These are phyloP conservation scores for Dicyrtoma fusca DNA, from an alignment of 2,888 invertebrate species.

Conservation along the genomic window DNA sequence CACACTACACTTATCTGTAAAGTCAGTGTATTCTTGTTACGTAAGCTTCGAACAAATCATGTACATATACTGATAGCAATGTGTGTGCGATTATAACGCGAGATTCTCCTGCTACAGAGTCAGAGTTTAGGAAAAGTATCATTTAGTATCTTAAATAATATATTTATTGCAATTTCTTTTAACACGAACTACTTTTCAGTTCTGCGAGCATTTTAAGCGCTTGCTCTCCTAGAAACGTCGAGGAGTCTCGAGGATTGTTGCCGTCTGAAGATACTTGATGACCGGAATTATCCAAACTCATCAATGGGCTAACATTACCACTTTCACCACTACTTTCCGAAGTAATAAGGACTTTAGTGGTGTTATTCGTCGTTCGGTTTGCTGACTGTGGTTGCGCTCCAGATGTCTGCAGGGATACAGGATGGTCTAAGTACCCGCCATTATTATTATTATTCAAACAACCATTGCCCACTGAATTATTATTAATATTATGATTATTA, in stretches of 20 bases:
- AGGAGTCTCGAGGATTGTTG: constrained; percentile 45
- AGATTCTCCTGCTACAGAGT: too few species aligned
- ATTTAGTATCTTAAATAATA: neutral
- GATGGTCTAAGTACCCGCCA: constrained; percentile 8
- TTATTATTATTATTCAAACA: constrained; percentile 9
- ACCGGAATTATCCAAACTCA: constrained; percentile 33
- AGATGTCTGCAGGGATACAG: neutral
- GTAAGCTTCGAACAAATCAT: too few species aligned
- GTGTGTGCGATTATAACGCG: too few species aligned
- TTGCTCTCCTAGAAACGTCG: constrained; percentile 53
- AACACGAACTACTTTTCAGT: constrained; percentile 56
- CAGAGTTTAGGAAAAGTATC: neutral
- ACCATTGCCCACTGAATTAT: neutral
- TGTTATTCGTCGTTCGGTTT: constrained; percentile 43
- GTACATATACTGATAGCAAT: too few species aligned
- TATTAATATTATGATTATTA: constrained; percentile 22
- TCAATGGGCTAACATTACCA: constrained; percentile 48
- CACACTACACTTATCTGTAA: too few species aligned
- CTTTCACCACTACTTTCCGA: constrained; percentile 53
- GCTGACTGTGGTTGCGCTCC: constrained; percentile 9
- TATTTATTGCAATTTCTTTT: constrained; percentile 17
- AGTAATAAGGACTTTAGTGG: constrained; percentile 56
- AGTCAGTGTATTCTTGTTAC: too few species aligned
- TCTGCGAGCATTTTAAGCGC: constrained; percentile 56
- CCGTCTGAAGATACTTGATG: constrained; percentile 35